Conservation (phyloP, 1,140 invertebrate species). For the Geopemphigus sp. region DNA sequence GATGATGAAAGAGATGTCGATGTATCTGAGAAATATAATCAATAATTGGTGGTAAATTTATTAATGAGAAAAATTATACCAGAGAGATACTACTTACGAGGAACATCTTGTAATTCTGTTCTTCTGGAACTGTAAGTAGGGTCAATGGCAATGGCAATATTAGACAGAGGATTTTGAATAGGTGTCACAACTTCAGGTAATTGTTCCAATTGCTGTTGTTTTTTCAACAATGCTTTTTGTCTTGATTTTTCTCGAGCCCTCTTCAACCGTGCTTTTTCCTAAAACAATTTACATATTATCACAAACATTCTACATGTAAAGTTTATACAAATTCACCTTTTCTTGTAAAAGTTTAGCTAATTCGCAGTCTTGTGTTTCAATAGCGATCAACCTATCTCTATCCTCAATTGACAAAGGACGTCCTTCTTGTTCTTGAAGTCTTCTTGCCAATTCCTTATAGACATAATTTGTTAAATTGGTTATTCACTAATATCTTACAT, state of each 20-base stretch:
- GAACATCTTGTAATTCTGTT: conserved; percentile 9
- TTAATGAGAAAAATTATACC: neutral
- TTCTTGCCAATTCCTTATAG: conserved; percentile 64
- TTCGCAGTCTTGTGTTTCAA: conserved; percentile 89
- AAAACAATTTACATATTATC: neutral
- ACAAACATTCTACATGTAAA: neutral
- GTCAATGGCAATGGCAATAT: conserved; percentile 64
- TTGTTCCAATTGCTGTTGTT: conserved; percentile 55
- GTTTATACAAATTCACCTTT: conserved; percentile 59
- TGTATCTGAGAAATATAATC: conserved; percentile 7
- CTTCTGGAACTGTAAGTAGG: conserved; percentile 58
- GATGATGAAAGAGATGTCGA: conserved; percentile 9
- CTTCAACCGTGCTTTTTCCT: conserved; percentile 69
- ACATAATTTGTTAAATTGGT: neutral
- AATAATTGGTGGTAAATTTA: neutral
- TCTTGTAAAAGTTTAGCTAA: conserved; percentile 86
- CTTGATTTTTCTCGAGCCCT: conserved; percentile 66
- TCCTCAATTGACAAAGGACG: conserved; percentile 61
- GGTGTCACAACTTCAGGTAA: conserved; percentile 52
- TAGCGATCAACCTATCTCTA: conserved; percentile 72
- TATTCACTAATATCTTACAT: neutral
- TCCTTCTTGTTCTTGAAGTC: conserved; percentile 68
- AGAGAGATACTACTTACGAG: neutral
- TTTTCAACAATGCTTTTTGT: conserved; percentile 66
- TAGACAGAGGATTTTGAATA: conserved; percentile 53